Percentiles rank a stretch among this genome's conserved stretches.
Conservation (phyloP, 2,888 invertebrate genomes). For the Heliconius aoede region DNA sequence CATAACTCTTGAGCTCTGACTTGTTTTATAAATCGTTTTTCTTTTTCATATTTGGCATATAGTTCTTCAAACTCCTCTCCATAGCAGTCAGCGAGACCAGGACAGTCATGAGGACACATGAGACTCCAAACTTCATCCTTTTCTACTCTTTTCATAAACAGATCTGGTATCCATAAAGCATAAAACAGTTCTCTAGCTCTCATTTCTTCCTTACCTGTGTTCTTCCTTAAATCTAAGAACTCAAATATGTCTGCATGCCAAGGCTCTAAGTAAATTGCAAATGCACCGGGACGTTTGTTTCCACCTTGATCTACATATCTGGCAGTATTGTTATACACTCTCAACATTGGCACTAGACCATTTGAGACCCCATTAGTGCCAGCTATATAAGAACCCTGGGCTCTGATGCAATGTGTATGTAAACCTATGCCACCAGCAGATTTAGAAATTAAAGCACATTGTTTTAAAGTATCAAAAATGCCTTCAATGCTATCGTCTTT, state of each 20-base stretch:
- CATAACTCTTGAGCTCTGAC: conserved; percentile 94
- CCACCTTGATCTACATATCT: conserved; percentile 99
- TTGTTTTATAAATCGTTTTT: conserved; percentile 87
- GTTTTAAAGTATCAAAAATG: conserved; percentile 95
- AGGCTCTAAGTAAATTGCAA: conserved; percentile 98
- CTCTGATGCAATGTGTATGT: conserved; percentile 97
- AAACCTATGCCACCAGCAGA: conserved; percentile 98
- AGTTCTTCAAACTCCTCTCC: conserved; percentile 96
- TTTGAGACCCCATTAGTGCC: conserved; percentile 98
- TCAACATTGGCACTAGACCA: conserved; percentile 97
- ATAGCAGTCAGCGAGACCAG: conserved; percentile 95
- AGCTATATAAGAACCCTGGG: conserved; percentile 94
- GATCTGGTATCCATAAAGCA: conserved; percentile 98
- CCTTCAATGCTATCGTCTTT: conserved; percentile 97
- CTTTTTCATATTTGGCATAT: conserved; percentile 93
- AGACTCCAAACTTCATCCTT: conserved; percentile 94
- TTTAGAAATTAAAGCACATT: conserved; percentile 98
- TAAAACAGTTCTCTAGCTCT: conserved; percentile 98
- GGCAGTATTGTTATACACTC: conserved; percentile 97
- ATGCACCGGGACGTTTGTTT: conserved; percentile 98
- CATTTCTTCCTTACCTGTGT: conserved; percentile 97
- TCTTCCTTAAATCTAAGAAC: conserved; percentile 96
- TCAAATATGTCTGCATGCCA: conserved; percentile 99
- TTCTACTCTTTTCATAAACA: conserved; percentile 98
- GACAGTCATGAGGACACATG: conserved; percentile 98